Evolutionary conservation across 2,113 vertebrate species (phyloP).

Genomic region (Cavia porcellus): DNA sequence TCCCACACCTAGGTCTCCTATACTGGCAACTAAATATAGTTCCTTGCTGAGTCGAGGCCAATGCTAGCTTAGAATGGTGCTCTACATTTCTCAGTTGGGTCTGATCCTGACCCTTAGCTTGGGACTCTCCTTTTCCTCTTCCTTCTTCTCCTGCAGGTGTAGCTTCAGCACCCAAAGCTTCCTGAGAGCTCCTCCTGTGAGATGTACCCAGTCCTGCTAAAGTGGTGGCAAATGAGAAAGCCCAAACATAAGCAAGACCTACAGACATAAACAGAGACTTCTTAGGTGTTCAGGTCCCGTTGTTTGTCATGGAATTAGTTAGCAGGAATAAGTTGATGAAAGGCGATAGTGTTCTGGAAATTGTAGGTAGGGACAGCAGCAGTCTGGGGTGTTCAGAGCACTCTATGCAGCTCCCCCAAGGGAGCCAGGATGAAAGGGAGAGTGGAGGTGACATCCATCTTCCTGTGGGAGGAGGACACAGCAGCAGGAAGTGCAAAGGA

Average conservation of each 20-base stretch:
- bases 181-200: not conserved
- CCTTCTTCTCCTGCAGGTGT: not conserved
- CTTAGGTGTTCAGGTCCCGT: conserved; percentile 11
- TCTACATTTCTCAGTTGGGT: not conserved
- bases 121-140: not conserved
- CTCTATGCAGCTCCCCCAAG: not conserved
- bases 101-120: not conserved
- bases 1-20: not conserved
- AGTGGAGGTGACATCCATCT: not conserved
- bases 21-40: not conserved
- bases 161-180: not conserved
- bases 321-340: conserved; percentile 46
- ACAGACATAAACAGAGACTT: not conserved
- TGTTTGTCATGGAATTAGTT: not conserved
- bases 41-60: not conserved
- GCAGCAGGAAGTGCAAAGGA: not conserved
- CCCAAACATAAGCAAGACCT: not conserved
- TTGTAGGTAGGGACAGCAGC: not conserved
- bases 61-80: not conserved
- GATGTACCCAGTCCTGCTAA: not conserved
- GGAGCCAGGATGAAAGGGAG: not conserved
- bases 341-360: conserved; percentile 5
- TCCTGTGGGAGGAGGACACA: not conserved
- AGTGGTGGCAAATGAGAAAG: not conserved
- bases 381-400: not conserved